These are phyloP conservation scores for Phycodurus eques DNA, from an alignment of 2,113 vertebrate species.

Conservation along the genomic window DNA sequence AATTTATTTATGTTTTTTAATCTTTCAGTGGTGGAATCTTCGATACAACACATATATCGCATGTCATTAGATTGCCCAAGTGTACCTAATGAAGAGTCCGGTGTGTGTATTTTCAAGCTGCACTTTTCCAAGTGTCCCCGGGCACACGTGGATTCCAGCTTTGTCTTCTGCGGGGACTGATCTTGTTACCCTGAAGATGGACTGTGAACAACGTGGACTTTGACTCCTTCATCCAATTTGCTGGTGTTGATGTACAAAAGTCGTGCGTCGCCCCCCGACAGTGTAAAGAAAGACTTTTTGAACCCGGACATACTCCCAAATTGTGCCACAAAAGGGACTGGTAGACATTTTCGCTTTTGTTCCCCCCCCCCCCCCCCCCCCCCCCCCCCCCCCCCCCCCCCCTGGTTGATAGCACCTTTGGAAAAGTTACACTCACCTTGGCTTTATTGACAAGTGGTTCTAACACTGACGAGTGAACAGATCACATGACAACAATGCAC, in stretches of 20 bases:
- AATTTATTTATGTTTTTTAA: no score
- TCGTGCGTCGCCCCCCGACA: not conserved
- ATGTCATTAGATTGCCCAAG: not conserved
- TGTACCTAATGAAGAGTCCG: not conserved
- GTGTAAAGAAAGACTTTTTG: conserved; percentile 17
- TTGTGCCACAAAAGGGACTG: conserved; percentile 1
- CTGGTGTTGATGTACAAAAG: conserved; percentile 30
- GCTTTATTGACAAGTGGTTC: no score
- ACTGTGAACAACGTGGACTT: conserved; percentile 49
- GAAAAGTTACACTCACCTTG: not conserved
- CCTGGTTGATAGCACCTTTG: not conserved
- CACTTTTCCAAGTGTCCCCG: not conserved
- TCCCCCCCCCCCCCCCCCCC: no score
- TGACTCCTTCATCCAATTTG: conserved; percentile 57
- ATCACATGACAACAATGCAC: no score
- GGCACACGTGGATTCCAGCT: not conserved
- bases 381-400: no score
- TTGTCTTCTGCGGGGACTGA: conserved; percentile 5
- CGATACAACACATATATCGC: no score
- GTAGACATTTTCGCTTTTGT: not conserved
- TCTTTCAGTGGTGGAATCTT: no score
- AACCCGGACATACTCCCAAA: not conserved
- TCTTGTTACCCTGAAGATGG: conserved; percentile 32
- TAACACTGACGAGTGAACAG: no score
- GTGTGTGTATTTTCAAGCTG: not conserved